Conservation (phyloP, 2,888 invertebrate genomes). For the Brachyptera putata region DNA sequence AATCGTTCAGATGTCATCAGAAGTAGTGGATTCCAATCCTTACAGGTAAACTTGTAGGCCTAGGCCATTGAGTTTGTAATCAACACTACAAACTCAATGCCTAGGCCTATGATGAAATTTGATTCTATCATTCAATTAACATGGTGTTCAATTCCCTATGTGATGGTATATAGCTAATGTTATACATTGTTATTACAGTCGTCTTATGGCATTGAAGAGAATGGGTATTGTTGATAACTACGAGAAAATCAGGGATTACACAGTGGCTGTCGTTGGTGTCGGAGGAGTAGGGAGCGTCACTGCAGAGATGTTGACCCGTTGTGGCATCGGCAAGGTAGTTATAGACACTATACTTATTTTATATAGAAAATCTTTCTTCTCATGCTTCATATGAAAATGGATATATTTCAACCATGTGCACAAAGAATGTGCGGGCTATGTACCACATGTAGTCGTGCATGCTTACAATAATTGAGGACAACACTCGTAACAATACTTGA, state of each 20-base stretch:
- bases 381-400: too few species aligned
- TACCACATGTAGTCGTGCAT: too few species aligned
- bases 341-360: background rate
- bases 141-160: too few species aligned
- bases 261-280: constrained; percentile 93
- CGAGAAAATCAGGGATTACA: constrained; percentile 81
- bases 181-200: constrained; percentile 58
- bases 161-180: too few species aligned
- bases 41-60: constrained; percentile 77
- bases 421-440: too few species aligned
- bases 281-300: constrained; percentile 99
- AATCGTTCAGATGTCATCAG: constrained; percentile 87
- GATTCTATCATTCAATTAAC: too few species aligned
- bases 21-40: constrained; percentile 97
- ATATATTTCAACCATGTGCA: too few species aligned
- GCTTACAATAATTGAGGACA: too few species aligned
- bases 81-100: too few species aligned
- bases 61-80: too few species aligned
- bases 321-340: constrained; percentile 90
- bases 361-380: background rate
- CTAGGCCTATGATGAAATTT: background rate
- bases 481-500: too few species aligned
- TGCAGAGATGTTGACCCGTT: constrained; percentile 98
- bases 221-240: constrained; percentile 99
- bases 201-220: constrained; percentile 96